Base-by-base conservation (phyloP, 2,888 invertebrate species). In the Teinopalpus imperialis region DNA sequence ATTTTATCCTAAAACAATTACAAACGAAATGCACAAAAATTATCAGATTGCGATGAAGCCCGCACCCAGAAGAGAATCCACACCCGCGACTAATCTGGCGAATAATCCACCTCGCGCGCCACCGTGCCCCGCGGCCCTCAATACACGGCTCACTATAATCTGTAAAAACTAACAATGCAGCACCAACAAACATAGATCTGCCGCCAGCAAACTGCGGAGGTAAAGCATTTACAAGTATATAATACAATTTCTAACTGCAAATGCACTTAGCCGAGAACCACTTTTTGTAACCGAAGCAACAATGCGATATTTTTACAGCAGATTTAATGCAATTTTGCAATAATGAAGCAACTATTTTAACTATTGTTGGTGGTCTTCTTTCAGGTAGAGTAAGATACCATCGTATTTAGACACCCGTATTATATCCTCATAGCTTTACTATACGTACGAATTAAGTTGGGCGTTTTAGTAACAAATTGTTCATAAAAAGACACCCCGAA, bases 1-100 rank as follows among this genome's bases (percentile, higher is more conserved):
- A n/a, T n/a, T n/a, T n/a, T n/a, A n/a, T n/a, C n/a, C n/a, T n/a
- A n/a, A n/a, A n/a, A n/a, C n/a, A n/a, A n/a, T n/a, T n/a, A n/a
- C n/a, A n/a, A n/a, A n/a, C n/a, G 52, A 82, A 83, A 83, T 83
- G 82, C 76, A 82, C 81, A 83, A 83, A 80, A 78, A 70, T 77
- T 76, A 73, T 61, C 60, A 60, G 64, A 56, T 63, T 48, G 59
- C 61, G 62, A 62, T 63, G 63, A 69, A 64, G 61, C 76, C 78
- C 77, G 74, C 74, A 77, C 68, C 51, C 59, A 63, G 66, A 67
- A 67, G 64, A 57, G 69, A 75, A 66, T 68, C 66, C 63, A 49
- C 67, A 63, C 66, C 74, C 74, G 62, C 63, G 68, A 69, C 67
- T 80, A 82, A 81, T 81, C 81, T 58, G 78, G 81, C 83, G 79